phyloP scores from a whole-genome alignment of 2,888 invertebrate species.

The Ectemnius cavifrons region DNA sequence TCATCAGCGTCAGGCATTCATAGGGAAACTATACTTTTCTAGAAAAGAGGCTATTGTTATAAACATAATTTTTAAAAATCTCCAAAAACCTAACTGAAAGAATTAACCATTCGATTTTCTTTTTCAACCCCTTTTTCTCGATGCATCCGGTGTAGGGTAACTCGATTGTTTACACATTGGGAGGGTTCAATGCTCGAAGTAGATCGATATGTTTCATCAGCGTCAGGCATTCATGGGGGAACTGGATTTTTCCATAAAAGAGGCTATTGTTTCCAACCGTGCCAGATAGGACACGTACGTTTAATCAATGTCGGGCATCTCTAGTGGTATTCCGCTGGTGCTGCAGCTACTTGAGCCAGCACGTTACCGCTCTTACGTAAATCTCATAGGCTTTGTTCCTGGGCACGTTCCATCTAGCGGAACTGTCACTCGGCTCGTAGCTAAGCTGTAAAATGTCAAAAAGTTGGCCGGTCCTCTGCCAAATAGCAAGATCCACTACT shows the following conservation, averaged over 20 bases:
- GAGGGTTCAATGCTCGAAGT: not conserved
- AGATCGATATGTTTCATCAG: not conserved
- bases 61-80: no score
- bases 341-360: constrained; percentile 51
- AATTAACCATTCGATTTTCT: not conserved
- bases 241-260: constrained; percentile 56
- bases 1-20: no score
- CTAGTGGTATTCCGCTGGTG: constrained; percentile 52
- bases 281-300: constrained; percentile 71
- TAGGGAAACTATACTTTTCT: constrained; percentile 42
- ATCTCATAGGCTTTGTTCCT: constrained; percentile 63
- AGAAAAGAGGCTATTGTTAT: constrained; percentile 60
- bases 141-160: not conserved
- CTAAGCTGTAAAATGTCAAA: constrained; percentile 22
- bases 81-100: no score
- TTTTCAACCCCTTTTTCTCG: not conserved
- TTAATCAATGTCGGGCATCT: constrained; percentile 75
- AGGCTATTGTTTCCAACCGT: constrained; percentile 58
- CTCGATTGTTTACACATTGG: not conserved
- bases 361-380: constrained; percentile 62
- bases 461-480: constrained; percentile 22
- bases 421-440: constrained; percentile 20
- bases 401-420: constrained; percentile 59
- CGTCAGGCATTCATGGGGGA: not conserved
- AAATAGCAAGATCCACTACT: not conserved